phyloP scores from a whole-genome alignment of 2,888 invertebrate species.

The Ditylenchus weischeri region DNA sequence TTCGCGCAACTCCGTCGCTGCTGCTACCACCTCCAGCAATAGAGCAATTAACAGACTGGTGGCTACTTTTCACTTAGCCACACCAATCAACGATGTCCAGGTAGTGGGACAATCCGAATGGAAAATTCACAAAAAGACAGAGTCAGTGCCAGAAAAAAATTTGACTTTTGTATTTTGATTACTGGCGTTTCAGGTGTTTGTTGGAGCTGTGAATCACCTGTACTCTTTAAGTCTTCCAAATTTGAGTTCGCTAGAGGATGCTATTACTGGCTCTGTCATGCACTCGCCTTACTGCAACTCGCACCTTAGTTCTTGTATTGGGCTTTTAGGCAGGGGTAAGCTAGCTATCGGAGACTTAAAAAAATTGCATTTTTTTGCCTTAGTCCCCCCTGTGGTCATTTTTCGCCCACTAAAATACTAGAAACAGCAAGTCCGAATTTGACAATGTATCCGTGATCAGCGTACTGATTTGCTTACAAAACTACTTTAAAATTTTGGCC shows the following conservation, averaged over 20 bases:
- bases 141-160: conserved; percentile 5
- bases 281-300: conserved; percentile 88
- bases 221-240: conserved; percentile 75
- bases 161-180: too few relatives aligned
- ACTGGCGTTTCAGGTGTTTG: conserved; percentile 64
- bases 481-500: too few relatives aligned
- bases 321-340: conserved; percentile 25
- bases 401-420: too few relatives aligned
- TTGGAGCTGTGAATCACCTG: conserved; percentile 81
- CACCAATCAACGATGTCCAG: conserved; percentile 35
- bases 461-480: too few relatives aligned
- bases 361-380: too few relatives aligned
- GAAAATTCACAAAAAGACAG: conserved; percentile 16
- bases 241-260: conserved; percentile 73
- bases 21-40: not conserved
- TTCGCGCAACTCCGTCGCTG: not conserved
- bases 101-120: conserved; percentile 1
- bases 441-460: too few relatives aligned
- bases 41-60: conserved; percentile 16
- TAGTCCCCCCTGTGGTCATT: too few relatives aligned
- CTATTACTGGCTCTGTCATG: conserved; percentile 77
- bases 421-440: too few relatives aligned
- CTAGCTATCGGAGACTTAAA: too few relatives aligned
- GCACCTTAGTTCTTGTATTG: conserved; percentile 69
- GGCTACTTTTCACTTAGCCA: conserved; percentile 28